phyloP scores from a whole-genome alignment of 2,888 invertebrate genomes.

The Amblyteles armatorius region DNA sequence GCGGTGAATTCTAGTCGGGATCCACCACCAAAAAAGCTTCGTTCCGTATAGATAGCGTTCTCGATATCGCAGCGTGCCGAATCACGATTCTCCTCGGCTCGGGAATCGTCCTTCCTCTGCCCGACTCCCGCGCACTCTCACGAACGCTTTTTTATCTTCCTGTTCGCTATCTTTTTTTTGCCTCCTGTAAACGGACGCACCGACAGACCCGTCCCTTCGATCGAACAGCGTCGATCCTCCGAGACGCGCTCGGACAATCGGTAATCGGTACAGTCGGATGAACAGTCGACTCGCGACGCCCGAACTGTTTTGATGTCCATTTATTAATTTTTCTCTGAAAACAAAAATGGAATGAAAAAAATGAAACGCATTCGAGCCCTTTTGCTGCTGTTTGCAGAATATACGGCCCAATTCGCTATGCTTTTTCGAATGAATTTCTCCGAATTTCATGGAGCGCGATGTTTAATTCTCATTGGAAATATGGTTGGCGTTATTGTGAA shows the following conservation, averaged over 20 bases:
- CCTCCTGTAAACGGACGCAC: slow-evolving; percentile 24
- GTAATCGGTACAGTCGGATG: background rate
- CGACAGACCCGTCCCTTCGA: background rate
- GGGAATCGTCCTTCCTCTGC: background rate
- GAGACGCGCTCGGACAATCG: slow-evolving; percentile 9
- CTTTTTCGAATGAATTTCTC: background rate
- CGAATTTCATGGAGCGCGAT: background rate
- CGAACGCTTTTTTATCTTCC: background rate
- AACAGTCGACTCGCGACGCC: background rate
- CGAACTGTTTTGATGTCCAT: background rate
- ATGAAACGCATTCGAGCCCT: background rate
- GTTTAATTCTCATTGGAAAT: background rate
- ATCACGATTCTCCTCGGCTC: slow-evolving; percentile 36
- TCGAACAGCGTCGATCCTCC: slow-evolving; percentile 6
- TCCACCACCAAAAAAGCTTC: slow-evolving; percentile 31
- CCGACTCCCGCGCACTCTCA: background rate
- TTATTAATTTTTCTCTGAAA: background rate
- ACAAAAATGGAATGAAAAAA: background rate
- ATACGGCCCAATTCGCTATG: background rate
- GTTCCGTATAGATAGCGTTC: background rate
- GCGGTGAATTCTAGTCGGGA: slow-evolving; percentile 6
- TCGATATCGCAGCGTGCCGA: slow-evolving; percentile 48
- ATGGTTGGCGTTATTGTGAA: background rate
- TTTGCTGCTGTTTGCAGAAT: background rate
- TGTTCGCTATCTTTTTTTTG: background rate